Conservation (phyloP, 1,140 invertebrate genomes). For the Microvelia longipes region DNA sequence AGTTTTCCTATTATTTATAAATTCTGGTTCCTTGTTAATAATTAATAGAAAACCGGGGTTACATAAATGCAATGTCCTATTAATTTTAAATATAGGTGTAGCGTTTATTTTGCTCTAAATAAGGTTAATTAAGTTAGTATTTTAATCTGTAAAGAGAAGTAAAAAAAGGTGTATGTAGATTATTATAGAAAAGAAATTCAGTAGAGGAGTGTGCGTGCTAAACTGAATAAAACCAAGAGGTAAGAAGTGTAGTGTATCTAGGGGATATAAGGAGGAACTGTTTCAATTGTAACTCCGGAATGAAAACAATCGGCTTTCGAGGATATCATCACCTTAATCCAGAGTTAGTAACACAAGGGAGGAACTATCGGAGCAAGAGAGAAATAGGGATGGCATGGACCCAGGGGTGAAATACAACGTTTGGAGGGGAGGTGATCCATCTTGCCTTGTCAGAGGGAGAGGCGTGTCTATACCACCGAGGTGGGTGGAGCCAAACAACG, state of each 20-base stretch:
- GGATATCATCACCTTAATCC: conserved; percentile 17
- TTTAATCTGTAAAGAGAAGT: no score
- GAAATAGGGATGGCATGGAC: not conserved
- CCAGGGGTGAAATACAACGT: not conserved
- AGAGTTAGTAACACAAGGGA: not conserved
- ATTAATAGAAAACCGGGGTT: no score
- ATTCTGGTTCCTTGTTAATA: no score
- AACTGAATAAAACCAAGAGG: no score
- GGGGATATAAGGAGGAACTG: conserved; percentile 8
- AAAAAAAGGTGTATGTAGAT: no score
- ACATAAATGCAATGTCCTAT: no score
- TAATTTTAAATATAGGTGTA: no score
- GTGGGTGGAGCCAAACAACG: conserved; percentile 4
- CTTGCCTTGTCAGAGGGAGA: not conserved
- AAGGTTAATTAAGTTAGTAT: no score
- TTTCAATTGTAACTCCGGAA: conserved; percentile 14
- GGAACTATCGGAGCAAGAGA: not conserved
- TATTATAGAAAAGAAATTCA: not conserved
- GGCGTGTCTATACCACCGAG: not conserved
- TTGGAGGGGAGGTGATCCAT: not conserved
- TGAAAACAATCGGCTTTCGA: conserved; percentile 13
- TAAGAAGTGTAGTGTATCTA: not conserved
- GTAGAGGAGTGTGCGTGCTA: not conserved
- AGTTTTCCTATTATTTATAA: no score
- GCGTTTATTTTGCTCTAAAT: no score